Evolutionary conservation across 2,797 vertebrate genomes (phyloP).

Genomic region (Argya squamiceps): DNA sequence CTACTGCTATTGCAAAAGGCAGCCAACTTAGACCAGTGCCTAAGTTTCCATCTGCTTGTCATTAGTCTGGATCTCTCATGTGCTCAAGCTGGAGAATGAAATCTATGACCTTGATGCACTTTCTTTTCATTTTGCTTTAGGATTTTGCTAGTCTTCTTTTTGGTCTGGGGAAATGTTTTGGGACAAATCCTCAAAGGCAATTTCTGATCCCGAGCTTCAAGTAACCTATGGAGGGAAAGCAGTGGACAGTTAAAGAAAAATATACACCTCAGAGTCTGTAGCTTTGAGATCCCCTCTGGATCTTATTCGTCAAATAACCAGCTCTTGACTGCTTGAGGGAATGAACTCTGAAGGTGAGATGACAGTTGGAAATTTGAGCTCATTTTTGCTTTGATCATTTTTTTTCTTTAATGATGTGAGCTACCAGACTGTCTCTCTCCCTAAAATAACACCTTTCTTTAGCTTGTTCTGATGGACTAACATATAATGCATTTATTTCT

Average conservation of each 20-base stretch:
- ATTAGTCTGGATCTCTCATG: slow-evolving; percentile 6
- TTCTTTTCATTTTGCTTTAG: not conserved
- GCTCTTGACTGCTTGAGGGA: not conserved
- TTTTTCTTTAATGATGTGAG: not conserved
- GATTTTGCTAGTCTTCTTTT: not conserved
- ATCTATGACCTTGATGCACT: slow-evolving; percentile 18
- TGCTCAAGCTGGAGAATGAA: not conserved
- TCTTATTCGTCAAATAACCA: not conserved
- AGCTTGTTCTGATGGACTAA: not conserved
- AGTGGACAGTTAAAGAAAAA: not conserved
- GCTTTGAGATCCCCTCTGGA: not conserved
- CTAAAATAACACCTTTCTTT: not conserved
- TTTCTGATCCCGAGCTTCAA: not conserved
- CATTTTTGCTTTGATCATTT: not conserved
- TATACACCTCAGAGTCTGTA: not conserved
- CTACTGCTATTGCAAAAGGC: not conserved
- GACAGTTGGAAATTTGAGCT: not conserved
- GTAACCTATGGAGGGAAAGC: not conserved
- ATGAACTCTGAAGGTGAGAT: slow-evolving; percentile 2
- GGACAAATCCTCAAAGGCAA: not conserved
- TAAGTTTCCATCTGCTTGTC: slow-evolving; percentile 44
- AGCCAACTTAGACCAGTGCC: slow-evolving; percentile 22
- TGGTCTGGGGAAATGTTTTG: not conserved
- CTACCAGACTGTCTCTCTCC: not conserved
- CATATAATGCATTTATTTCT: not conserved